These are phyloP conservation scores for Drosophila kanekoi DNA, from an alignment of 2,888 invertebrate species.

Conservation along the genomic window DNA sequence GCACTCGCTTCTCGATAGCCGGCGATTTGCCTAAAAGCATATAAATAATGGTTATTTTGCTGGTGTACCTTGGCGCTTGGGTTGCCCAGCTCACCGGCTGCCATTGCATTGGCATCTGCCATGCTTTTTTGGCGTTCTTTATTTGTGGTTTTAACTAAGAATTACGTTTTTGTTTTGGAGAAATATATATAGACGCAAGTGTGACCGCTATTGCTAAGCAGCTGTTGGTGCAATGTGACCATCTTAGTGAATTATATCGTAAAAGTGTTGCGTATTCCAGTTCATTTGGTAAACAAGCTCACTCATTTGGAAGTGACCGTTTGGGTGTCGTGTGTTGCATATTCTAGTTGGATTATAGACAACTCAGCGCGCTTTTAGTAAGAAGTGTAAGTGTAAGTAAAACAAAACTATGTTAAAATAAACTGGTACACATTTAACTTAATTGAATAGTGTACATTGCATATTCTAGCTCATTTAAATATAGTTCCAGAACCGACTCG, in stretches of 20 bases:
- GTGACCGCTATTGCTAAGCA: conserved; percentile 24
- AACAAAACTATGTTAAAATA: too few relatives aligned
- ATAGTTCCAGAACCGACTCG: not conserved
- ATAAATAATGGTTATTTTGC: not conserved
- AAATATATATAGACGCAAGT: conserved; percentile 13
- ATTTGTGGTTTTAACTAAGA: conserved; percentile 11
- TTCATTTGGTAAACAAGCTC: not conserved
- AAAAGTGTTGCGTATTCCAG: conserved; percentile 2
- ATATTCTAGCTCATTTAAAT: not conserved
- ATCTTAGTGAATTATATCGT: not conserved
- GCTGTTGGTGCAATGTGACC: conserved; percentile 32
- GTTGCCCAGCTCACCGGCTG: conserved; percentile 37
- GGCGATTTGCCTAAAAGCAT: conserved; percentile 49
- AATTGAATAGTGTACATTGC: too few relatives aligned
- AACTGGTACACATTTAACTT: too few relatives aligned
- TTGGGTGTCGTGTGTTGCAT: not conserved
- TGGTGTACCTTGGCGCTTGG: not conserved
- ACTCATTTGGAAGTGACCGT: not conserved
- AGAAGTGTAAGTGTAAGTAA: not conserved
- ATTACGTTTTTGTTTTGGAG: conserved; percentile 35
- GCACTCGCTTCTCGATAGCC: conserved; percentile 58
- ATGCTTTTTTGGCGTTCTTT: conserved; percentile 29
- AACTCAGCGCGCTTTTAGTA: not conserved
- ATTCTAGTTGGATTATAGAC: not conserved
- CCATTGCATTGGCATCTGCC: conserved; percentile 58